These are phyloP conservation scores for Lepisosteus oculatus DNA, from an alignment of 2,113 vertebrate genomes.

Conservation along the genomic window DNA sequence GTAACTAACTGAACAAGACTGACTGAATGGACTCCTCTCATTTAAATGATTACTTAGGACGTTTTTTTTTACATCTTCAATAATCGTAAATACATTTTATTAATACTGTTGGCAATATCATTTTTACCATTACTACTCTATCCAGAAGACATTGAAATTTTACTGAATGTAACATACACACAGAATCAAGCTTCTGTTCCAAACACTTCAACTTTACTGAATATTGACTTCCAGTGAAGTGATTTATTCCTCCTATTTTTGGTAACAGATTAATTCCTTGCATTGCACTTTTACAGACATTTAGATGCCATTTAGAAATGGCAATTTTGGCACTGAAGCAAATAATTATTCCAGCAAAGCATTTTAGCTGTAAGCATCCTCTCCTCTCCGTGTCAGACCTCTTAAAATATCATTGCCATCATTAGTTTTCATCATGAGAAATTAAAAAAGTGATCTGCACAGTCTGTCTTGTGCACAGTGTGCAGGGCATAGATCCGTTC, in stretches of 20 bases:
- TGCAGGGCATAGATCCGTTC: background rate
- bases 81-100: too few relatives aligned
- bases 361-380: slow-evolving; percentile 1
- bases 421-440: background rate
- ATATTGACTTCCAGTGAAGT: too few relatives aligned
- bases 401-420: background rate
- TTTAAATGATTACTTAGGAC: too few relatives aligned
- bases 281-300: background rate
- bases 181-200: too few relatives aligned
- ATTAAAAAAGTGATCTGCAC: background rate
- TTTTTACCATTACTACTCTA: too few relatives aligned
- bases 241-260: too few relatives aligned
- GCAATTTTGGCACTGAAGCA: slow-evolving; percentile 3
- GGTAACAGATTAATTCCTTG: background rate
- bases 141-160: too few relatives aligned
- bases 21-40: too few relatives aligned
- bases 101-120: too few relatives aligned
- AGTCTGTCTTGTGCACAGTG: background rate
- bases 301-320: slow-evolving; percentile 8
- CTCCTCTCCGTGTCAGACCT: background rate
- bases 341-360: background rate
- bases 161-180: too few relatives aligned
- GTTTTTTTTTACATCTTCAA: too few relatives aligned
- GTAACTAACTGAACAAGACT: background rate
- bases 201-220: too few relatives aligned